phyloP scores from a whole-genome alignment of 2,888 invertebrate species.

The Hedya salicella region DNA sequence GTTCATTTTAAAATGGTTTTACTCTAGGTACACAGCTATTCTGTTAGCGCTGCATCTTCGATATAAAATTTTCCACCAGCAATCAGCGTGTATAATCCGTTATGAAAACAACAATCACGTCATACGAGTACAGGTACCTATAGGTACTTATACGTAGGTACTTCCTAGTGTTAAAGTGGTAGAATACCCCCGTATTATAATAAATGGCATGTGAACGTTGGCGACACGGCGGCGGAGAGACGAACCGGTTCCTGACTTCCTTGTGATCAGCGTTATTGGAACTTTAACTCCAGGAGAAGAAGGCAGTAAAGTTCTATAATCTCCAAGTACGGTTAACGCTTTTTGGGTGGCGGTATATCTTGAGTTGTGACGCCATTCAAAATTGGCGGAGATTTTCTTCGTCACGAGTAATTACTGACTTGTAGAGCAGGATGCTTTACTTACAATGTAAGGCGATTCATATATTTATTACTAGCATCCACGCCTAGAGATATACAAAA shows the following conservation, averaged over 20 bases:
- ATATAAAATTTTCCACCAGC: slow-evolving; percentile 35
- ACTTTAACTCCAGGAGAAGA: slow-evolving; percentile 54
- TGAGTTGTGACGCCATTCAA: slow-evolving; percentile 16
- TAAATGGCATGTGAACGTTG: slow-evolving; percentile 71
- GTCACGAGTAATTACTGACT: slow-evolving; percentile 14
- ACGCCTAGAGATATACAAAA: too few species aligned
- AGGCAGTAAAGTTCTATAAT: neutral
- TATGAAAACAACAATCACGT: slow-evolving; percentile 56
- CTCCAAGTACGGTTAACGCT: neutral
- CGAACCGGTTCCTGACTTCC: slow-evolving; percentile 75
- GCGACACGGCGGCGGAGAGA: slow-evolving; percentile 64
- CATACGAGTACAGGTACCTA: slow-evolving; percentile 53
- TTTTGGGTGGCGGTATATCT: neutral
- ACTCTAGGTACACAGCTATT: neutral
- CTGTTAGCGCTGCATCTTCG: slow-evolving; percentile 7
- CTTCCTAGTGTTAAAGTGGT: slow-evolving; percentile 68
- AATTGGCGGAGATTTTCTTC: slow-evolving; percentile 24
- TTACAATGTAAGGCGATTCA: slow-evolving; percentile 22
- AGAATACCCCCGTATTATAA: slow-evolving; percentile 73
- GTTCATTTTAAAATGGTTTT: too few species aligned
- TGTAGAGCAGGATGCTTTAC: slow-evolving; percentile 13
- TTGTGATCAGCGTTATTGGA: slow-evolving; percentile 73
- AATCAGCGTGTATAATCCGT: slow-evolving; percentile 32
- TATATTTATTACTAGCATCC: neutral
- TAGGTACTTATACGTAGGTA: slow-evolving; percentile 46